Evolutionary conservation across 2,797 vertebrate genomes (phyloP), one percentile per base, ranked within the genome.

Genomic region (Crenichthys baileyi): DNA sequence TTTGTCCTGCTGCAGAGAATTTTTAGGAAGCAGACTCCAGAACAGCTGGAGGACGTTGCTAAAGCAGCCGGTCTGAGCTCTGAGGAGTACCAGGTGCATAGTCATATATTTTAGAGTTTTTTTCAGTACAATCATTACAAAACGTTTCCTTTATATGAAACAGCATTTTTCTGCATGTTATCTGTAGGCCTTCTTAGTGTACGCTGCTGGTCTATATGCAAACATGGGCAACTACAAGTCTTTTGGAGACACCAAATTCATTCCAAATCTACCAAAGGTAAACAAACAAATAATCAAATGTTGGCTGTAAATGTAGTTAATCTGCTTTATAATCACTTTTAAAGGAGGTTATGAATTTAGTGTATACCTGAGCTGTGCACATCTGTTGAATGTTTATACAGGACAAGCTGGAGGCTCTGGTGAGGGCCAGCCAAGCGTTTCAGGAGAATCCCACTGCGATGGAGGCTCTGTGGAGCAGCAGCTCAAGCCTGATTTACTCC

Each of bases 171-270:
- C 63, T 81, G 2, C 71, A 11, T 73, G 29, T 76, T 5, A 15
- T 67, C 2, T 85, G 18, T 79, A 98, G 97, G 97, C 97, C 0
- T 96, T 98, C 86, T 92, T 98, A 86, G 97, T 98, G 51, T 98
- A 97, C 80, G 90, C 97, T 41, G 96, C 97, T 0, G 97, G 97
- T 15, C 86, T 98, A 75, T 98, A 97, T 88, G 96, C 97, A 93
- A 98, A 98, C 92, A 98, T 98, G 97, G 97, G 97, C 75, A 98
- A 98, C 94, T 98, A 98, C 92, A 98, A 98, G 85, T 98, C 97
- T 36, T 98, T 98, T 7, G 97, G 97, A 16, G 97, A 98, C 93
- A 98, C 97, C 50, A 98, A 98, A 90, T 98, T 98, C 87, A 94
- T 98, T 73, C 97, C 97, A 79, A 98, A 97, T 88, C 86, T 98